phyloP scores from a whole-genome alignment of 2,113 vertebrate species.

The Lophius piscatorius region DNA sequence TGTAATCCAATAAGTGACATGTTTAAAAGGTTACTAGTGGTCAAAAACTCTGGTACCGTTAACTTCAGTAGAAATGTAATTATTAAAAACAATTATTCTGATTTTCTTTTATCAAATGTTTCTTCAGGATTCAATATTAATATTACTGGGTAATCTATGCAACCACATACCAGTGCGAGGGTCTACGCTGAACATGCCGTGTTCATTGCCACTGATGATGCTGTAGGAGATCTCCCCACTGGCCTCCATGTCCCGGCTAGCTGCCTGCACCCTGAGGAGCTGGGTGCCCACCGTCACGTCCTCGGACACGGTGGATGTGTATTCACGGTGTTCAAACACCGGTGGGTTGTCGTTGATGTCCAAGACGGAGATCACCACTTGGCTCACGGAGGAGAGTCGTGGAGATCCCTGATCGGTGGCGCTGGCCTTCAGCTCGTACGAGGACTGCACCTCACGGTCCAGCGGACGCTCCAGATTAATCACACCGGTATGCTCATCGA shows the following conservation, averaged over 20 bases:
- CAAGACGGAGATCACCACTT: constrained; percentile 87
- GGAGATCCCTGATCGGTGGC: constrained; percentile 90
- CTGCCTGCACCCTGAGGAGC: constrained; percentile 90
- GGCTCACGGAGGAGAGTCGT: constrained; percentile 82
- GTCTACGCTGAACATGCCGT: constrained; percentile 92
- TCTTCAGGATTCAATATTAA: background rate
- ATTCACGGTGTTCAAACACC: constrained; percentile 94
- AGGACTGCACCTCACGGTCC: constrained; percentile 87
- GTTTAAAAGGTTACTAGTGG: too few relatives aligned
- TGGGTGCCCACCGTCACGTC: constrained; percentile 85
- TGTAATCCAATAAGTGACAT: too few relatives aligned
- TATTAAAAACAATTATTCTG: too few relatives aligned
- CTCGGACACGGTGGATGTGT: constrained; percentile 86
- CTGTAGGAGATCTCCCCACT: constrained; percentile 91
- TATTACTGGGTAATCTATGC: too few relatives aligned
- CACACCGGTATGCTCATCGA: constrained; percentile 89
- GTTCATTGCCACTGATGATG: constrained; percentile 93
- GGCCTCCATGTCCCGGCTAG: constrained; percentile 90
- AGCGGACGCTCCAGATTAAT: constrained; percentile 86
- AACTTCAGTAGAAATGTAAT: too few relatives aligned
- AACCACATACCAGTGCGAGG: constrained; percentile 84
- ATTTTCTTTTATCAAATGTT: background rate
- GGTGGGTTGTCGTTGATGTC: constrained; percentile 99
- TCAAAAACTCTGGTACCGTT: too few relatives aligned
- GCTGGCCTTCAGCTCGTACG: constrained; percentile 85